Evolutionary conservation across 2,113 vertebrate species (phyloP), one percentile per base, ranked within the genome.

Genomic region (Triplophysa dalaica): DNA sequence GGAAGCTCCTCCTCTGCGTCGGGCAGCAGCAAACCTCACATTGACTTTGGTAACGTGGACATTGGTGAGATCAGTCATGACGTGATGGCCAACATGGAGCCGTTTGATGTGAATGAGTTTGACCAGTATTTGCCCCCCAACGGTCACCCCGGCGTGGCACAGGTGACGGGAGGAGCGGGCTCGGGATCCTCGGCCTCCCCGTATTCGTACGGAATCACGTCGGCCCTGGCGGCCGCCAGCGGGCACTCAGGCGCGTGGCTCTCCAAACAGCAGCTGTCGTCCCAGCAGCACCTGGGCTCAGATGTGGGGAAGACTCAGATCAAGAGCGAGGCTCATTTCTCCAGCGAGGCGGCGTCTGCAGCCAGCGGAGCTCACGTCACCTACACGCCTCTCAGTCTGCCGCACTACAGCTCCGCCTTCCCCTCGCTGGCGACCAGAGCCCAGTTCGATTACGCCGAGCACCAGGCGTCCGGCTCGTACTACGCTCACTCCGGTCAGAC

Each of bases 31-130:
- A 99, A 99, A 89, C 98, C 98, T 14, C 97, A 98, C 90, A 98
- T 99, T 38, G 98, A 99, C 90, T 99, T 99, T 67, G 95, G 97
- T 81, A 98, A 97, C 6, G 94, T 99, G 92, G 98, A 99, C 93
- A 98, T 99, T 9, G 98, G 98, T 1, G 98, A 99, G 90, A 98
- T 99, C 88, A 99, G 98, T 91, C 97, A 98, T 0, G 98, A 99
- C 81, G 98, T 99, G 85, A 98, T 99, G 95, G 96, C 95, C 89
- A 98, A 98, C 94, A 98, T 99, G 96, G 98, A 99, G 91, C 94
- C 96, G 14, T 99, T 99, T 11, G 98, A 98, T 13, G 98, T 99
- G 85, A 96, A 98, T 3, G 98, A 99, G 86, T 95, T 99, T 8
- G 98, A 99, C 92, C 98, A 99, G 81, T 99, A 99, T 87, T 92